Conservation (phyloP, 2,797 vertebrate genomes). For the Notolabrus celidotus region DNA sequence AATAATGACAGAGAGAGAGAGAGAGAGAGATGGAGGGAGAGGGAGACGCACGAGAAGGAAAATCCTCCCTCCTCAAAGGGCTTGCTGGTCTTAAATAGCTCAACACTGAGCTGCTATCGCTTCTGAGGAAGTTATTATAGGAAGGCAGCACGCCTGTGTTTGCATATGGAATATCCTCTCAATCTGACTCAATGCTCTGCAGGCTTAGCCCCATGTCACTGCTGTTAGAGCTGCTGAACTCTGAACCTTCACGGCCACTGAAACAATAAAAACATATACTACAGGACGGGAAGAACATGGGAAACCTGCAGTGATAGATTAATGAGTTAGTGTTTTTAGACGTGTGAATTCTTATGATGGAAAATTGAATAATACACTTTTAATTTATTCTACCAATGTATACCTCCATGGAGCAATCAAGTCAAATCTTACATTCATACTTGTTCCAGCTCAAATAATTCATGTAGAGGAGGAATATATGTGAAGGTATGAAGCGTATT, state of each 20-base stretch:
- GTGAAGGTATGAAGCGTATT: too few species aligned
- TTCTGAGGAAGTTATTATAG: conserved; percentile 79
- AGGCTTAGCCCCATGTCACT: conserved; percentile 52
- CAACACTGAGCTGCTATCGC: conserved; percentile 71
- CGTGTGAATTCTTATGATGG: too few species aligned
- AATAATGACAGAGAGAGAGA: conserved; percentile 83
- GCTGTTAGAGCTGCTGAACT: conserved; percentile 42
- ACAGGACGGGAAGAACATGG: too few species aligned
- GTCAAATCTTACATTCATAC: too few species aligned
- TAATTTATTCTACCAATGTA: too few species aligned
- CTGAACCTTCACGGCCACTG: conserved; percentile 27
- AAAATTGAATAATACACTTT: too few species aligned
- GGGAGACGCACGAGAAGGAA: conserved; percentile 58
- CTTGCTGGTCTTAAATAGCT: conserved; percentile 79
- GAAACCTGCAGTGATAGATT: too few species aligned
- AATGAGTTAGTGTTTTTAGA: too few species aligned
- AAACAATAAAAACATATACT: conserved; percentile 2
- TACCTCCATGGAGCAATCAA: too few species aligned
- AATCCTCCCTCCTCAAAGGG: conserved; percentile 69
- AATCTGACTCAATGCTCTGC: conserved; percentile 52
- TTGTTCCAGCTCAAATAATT: too few species aligned
- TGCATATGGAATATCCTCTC: conserved; percentile 72
- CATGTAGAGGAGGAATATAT: too few species aligned
- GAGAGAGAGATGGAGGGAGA: conserved; percentile 43
- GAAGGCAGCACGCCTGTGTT: conserved; percentile 72